Percentiles rank a stretch among this genome's conserved stretches.
Evolutionary conservation across 2,113 vertebrate species (phyloP).

Genomic region (Callocephalon fimbriatum): DNA sequence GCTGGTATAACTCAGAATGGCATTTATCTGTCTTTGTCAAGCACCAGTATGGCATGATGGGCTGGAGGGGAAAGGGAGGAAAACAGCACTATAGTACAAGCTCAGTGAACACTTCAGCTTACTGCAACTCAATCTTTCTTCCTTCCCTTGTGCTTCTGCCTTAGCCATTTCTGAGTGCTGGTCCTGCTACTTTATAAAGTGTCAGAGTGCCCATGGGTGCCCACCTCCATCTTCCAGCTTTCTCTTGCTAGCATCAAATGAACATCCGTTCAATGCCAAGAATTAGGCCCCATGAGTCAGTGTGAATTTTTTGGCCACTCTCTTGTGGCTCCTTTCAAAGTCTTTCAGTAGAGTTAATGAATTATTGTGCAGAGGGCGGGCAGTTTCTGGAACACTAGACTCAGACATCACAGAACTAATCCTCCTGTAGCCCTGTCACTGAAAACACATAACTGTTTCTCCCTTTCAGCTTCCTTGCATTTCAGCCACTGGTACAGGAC

Average conservation of each 20-base stretch:
- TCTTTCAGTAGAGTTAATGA: constrained; percentile 31
- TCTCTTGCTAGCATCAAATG: background rate
- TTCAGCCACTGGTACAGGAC: background rate
- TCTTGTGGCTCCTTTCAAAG: background rate
- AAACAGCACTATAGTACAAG: background rate
- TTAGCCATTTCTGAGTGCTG: background rate
- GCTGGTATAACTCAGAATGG: background rate
- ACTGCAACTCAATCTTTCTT: background rate
- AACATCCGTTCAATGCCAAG: background rate
- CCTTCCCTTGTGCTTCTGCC: background rate
- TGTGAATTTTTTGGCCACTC: background rate
- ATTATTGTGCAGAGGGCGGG: background rate
- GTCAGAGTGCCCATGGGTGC: background rate
- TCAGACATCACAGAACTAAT: constrained; percentile 54
- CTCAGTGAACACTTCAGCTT: background rate
- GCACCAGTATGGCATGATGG: background rate
- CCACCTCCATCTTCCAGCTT: background rate
- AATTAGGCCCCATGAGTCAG: background rate
- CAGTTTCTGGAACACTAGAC: constrained; percentile 19
- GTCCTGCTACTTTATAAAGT: background rate
- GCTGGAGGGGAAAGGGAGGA: background rate
- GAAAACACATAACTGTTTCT: background rate
- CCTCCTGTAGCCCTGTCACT: background rate
- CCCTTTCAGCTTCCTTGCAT: background rate
- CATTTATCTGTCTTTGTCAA: background rate